These are phyloP conservation scores for Nettapus auritus DNA, from an alignment of 2,113 vertebrate species.

Conservation along the genomic window DNA sequence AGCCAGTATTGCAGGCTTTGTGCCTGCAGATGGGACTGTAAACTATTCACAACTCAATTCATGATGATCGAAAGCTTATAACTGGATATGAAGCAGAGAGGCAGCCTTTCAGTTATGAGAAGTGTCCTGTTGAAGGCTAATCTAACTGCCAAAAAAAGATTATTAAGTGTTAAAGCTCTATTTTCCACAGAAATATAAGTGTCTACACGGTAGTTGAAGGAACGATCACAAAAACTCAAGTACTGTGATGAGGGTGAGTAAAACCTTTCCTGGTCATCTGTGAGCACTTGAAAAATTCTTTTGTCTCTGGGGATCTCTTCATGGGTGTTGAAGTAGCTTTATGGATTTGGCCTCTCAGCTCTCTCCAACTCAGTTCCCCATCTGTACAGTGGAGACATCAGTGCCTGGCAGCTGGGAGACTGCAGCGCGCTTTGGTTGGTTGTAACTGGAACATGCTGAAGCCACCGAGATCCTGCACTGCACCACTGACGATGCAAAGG, in stretches of 20 bases:
- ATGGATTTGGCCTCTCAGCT: background rate
- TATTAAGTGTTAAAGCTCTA: background rate
- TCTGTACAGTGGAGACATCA: background rate
- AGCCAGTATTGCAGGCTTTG: background rate
- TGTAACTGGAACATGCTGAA: background rate
- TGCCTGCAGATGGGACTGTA: background rate
- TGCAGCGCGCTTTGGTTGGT: fast-evolving
- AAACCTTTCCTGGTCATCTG: background rate
- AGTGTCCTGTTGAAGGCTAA: background rate
- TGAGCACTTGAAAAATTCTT: background rate
- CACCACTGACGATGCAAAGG: background rate
- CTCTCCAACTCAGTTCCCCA: background rate
- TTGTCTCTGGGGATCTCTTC: background rate
- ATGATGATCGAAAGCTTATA: background rate
- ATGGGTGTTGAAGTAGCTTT: background rate
- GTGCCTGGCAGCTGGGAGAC: background rate
- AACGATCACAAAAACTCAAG: background rate
- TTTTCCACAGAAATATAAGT: background rate
- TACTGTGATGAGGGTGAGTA: background rate
- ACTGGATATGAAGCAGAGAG: background rate
- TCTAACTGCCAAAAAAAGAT: background rate
- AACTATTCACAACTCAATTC: background rate
- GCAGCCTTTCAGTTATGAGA: background rate
- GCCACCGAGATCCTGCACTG: background rate
- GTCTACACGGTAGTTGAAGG: background rate